Evolutionary conservation across 2,888 invertebrate species (phyloP), one percentile per base, ranked within the genome.

Genomic region (Pseudeuparius sepicola): DNA sequence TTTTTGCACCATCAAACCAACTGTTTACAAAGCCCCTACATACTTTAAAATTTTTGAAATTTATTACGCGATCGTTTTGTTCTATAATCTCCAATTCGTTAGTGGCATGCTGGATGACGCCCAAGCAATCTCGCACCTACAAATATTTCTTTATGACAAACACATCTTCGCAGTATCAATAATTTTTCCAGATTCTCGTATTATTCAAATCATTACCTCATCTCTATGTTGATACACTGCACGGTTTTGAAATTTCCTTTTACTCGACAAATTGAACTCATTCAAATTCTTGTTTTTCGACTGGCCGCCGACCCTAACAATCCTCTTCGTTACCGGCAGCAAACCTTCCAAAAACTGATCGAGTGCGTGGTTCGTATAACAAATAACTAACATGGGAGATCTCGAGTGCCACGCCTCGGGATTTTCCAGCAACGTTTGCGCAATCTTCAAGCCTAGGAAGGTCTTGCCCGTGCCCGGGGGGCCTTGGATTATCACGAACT

Each of bases 401-500:
- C 65, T 44, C 3, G 43, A 39, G 15, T 53, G 55, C 67, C 68
- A 68, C 1, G 25, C 31, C 9, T 20, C 13, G 14, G 11, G n/a
- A 20, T 42, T 42, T 2, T 28, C 5, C 1, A 42, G 28, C n/a
- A 42, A 20, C 9, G 37, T 37, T 11, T 42, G 42, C 1, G 32
- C 40, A 6, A 42, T 40, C 32, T 40, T 42, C 11, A 42, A 31
- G 17, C 42, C 42, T 39, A 88, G 59, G 55, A 70, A 81, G 0
- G 88, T 87, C 66, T 89, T 89, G 0, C 89, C 89, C 0, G 88
- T 88, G 2, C 89, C 89, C 0, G 89, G 88, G 0, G 88, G 88
- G 0, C 89, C 89, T 65, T 88, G 88, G 41, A 89, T 82, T 1
- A 87, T 68, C 0, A 74, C 73, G 45, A 88, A 75, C 59, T 85